Base-by-base conservation (phyloP, 2,888 invertebrate genomes). In the Beris chalybata region DNA sequence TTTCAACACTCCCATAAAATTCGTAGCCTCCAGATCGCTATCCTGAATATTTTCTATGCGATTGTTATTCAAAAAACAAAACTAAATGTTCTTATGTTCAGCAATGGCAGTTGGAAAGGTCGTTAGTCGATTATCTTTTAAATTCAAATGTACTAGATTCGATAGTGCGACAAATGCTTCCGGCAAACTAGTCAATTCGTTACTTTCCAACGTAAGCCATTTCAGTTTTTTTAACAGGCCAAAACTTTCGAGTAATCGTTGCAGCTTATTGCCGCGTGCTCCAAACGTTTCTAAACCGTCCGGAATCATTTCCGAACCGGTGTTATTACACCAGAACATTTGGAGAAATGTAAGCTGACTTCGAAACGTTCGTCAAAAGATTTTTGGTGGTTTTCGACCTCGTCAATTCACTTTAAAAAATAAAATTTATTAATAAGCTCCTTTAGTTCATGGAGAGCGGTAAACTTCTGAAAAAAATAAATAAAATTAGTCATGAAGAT, bases 171-270 rank as follows among this genome's bases (percentile, higher is more conserved):
- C 79, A 76, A 88, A 82, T 6, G 81, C 78, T 7, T 74, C 69
- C 0, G 89, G 88, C 32, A 89, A 67, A 0, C 75, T 76, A 13
- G 80, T 80, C 54, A 89, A 80, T 61, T 81, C 77, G 74, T 89
- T 89, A 67, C 85, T 83, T 73, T 89, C 88, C 55, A 87, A 76
- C 0, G 89, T 88, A 13, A 89, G 73, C 89, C 89, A 89, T 86
- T 83, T 84, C 67, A 89, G 75, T 72, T 84, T 85, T 5, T 77
- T 70, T 55, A 89, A 78, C 38, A 80, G 81, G 29, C 86, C 85
- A 73, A 89, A 82, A 66, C 83, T 83, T 56, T 83, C 82, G 4
- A 88, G 88, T 69, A 89, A 76, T 12, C 78, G 76, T 71, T 75
- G 77, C 3, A 89, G 79, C 70, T 82, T 81, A 81, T 89, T 89